Evolutionary conservation across 1,140 invertebrate genomes (phyloP), one percentile per base, ranked within the genome.

Genomic region (Pseudachorutes palmiensis): DNA sequence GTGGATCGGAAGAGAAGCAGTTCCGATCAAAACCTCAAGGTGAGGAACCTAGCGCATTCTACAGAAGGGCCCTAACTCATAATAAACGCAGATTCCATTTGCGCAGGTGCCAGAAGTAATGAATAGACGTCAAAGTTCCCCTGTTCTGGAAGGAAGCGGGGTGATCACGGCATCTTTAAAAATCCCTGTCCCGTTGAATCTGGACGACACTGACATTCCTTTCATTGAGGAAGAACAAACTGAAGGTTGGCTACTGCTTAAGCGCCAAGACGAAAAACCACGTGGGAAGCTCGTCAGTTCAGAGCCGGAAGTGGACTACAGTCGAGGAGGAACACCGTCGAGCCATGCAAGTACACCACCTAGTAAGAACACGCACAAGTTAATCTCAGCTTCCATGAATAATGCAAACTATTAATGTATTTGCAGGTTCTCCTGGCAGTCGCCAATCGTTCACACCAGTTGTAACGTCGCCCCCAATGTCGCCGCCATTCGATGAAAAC

Each of bases 101-200:
- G n/a, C n/a, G n/a, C 55, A 70, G 67, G 70, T 71, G 64, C 63
- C 68, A 51, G 68, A 74, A 57, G 48, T 65, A 16, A 16, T 64
- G 55, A 67, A 49, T 45, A 36, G 67, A 59, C 45, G 65, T 22
- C 62, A 69, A 66, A 74, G 62, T 65, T 70, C 65, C 49, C 71
- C 68, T 30, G 71, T 71, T 26, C 65, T 69, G 48, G 72, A 68
- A 66, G n/a, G n/a, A n/a, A 70, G 60, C 62, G 69, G 85, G 74
- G 85, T 91, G 2, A 89, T 92, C 70, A 90, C 87, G 1, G 89
- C 88, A 0, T 90, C 87, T 72, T 81, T 92, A 2, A 89, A 87
- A 63, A 80, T 82, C 66, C 79, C 78, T 69, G 76, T 76, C 33
- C 74, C 77, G 29, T 70, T 83, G 22, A 83, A 81, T 69, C 76